phyloP scores from a whole-genome alignment of 2,797 vertebrate species.

The Dryobates pubescens region DNA sequence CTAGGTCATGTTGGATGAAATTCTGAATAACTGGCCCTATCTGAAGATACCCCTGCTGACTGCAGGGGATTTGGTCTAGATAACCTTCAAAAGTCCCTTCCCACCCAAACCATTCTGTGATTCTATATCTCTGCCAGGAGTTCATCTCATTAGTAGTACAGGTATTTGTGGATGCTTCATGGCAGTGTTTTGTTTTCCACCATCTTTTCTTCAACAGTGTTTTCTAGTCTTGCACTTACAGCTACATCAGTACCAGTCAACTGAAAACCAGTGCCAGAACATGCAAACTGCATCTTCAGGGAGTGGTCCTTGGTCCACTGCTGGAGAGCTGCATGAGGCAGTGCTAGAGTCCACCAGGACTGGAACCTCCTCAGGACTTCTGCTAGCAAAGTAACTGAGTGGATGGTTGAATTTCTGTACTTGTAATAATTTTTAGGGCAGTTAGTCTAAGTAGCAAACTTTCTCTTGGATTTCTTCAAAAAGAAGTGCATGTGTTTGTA shows the following conservation, averaged over 20 bases:
- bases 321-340: background rate
- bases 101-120: no score
- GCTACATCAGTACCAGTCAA: background rate
- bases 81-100: no score
- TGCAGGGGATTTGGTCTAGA: no score
- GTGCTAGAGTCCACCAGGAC: background rate
- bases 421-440: background rate
- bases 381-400: background rate
- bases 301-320: background rate
- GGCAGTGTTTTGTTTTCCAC: background rate
- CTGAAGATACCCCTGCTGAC: no score
- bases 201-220: background rate
- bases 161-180: background rate
- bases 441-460: background rate
- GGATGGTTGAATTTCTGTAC: background rate
- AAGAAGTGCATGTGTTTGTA: rapidly evolving
- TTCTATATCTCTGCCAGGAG: no score
- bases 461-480: background rate
- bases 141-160: background rate
- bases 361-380: background rate
- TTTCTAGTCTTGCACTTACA: background rate
- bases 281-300: background rate
- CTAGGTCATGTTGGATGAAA: no score
- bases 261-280: background rate
- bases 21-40: no score